Evolutionary conservation across 2,797 vertebrate species (phyloP), one percentile per base, ranked within the genome.

Genomic region (Aeoliscus strigatus): DNA sequence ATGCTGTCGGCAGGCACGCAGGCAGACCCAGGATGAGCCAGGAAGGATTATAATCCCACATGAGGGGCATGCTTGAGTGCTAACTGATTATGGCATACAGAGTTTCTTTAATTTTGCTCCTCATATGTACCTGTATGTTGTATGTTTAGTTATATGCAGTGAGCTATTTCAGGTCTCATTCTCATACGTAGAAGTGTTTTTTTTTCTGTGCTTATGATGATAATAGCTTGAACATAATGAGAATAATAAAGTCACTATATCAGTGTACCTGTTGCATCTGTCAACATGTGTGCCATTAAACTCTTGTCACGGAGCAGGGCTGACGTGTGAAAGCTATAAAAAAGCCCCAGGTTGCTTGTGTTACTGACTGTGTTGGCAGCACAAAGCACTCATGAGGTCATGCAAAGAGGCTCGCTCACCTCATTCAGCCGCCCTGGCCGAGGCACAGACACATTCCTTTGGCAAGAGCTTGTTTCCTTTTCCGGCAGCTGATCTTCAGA

Each of bases 331-430:
- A 38, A 14, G 29, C 86, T 90, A 92, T n/a, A 87, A 88, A 92
- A 91, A 92, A 94, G 51, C 45, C 42, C 9, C 21, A 47, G 73
- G 66, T 79, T 53, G 61, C 62, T 56, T 73, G 64, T 70, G 70
- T 80, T 81, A 76, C 70, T 79, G 76, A 77, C 58, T 69, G 55
- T 53, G 51, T 69, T 79, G 75, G 76, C 67, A 77, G 70, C 54
- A 81, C 77, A 79, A 80, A 64, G 66, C 70, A 44, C 40, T 45
- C 50, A 80, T 84, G 76, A 84, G 86, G 83, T 93, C 90, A 93
- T 86, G 51, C 8, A 45, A 82, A 84, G 84, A 51, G 45, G 67
- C 43, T 79, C 44, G 60, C 87, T 89, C 81, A 88, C 66, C 66
- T 83, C 84, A 45, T 43, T 39, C 36, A 43, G 74, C 39, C 1